Evolutionary conservation across 2,797 vertebrate genomes (phyloP).

Genomic region (Chromobotia macracanthus): DNA sequence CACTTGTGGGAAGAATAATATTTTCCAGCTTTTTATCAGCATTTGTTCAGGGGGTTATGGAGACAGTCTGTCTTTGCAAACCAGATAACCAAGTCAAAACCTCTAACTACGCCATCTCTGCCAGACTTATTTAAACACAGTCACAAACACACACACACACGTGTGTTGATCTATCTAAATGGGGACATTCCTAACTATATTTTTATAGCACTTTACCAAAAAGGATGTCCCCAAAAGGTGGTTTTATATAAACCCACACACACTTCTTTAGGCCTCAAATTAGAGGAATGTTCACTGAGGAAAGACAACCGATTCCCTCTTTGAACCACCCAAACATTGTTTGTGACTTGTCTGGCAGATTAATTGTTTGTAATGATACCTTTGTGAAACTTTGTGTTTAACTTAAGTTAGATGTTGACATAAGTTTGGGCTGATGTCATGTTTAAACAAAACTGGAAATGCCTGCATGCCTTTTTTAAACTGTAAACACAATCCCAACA

Average conservation of each 20-base stretch:
- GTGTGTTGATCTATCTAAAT: neutral
- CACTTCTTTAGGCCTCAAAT: constrained; percentile 65
- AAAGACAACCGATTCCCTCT: constrained; percentile 58
- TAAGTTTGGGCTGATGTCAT: constrained; percentile 11
- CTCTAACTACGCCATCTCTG: constrained; percentile 66
- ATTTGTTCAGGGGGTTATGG: constrained; percentile 69
- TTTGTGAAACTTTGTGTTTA: constrained; percentile 31
- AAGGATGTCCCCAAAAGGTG: too few species aligned
- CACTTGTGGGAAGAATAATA: constrained; percentile 61
- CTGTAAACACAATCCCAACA: constrained; percentile 12
- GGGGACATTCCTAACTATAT: too few species aligned
- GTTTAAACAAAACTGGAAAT: constrained; percentile 30
- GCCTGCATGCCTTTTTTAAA: neutral
- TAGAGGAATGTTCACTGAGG: constrained; percentile 63
- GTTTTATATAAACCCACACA: constrained; percentile 7
- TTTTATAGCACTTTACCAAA: too few species aligned
- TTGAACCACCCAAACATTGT: constrained; percentile 52
- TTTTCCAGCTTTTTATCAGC: constrained; percentile 72
- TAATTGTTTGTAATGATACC: constrained; percentile 41
- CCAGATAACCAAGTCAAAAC: constrained; percentile 66
- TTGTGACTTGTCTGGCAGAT: constrained; percentile 62
- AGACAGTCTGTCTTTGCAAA: constrained; percentile 69
- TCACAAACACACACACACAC: constrained; percentile 26
- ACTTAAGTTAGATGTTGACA: constrained; percentile 37
- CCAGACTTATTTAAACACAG: constrained; percentile 65